Percentiles rank a stretch among this genome's conserved stretches.
These are phyloP conservation scores for Nycticebus coucang DNA, from an alignment of 2,113 vertebrate species.

Conservation along the genomic window DNA sequence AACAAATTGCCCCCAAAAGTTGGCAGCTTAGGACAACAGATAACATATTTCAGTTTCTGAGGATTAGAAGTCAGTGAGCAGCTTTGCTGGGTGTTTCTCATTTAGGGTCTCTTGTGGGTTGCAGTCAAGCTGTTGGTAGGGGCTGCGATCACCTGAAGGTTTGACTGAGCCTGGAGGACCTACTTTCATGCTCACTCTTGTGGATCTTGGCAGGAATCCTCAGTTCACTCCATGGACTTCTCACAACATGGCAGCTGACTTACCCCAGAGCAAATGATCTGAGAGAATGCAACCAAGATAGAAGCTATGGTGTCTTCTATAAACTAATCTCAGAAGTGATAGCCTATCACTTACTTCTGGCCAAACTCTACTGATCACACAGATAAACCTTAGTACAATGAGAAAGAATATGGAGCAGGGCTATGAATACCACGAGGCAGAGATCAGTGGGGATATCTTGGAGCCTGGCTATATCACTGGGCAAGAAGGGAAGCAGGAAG, in stretches of 20 bases:
- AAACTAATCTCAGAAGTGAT: slow-evolving; percentile 41
- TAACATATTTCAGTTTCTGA: slow-evolving; percentile 28
- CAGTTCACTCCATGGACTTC: neutral
- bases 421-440: neutral
- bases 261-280: slow-evolving; percentile 9
- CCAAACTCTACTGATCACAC: neutral
- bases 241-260: neutral
- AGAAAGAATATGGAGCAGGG: neutral
- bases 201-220: neutral
- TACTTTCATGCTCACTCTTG: neutral
- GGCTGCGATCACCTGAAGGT: neutral
- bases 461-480: neutral
- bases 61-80: neutral
- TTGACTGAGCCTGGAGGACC: slow-evolving; percentile 3
- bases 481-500: neutral
- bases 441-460: neutral
- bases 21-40: slow-evolving; percentile 37
- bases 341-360: slow-evolving; percentile 41
- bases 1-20: slow-evolving; percentile 36
- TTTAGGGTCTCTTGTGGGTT: neutral
- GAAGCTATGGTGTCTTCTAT: slow-evolving; percentile 25
- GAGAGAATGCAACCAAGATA: slow-evolving; percentile 22
- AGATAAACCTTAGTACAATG: neutral
- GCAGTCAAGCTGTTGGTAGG: neutral
- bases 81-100: neutral